phyloP scores from a whole-genome alignment of 2,113 vertebrate species.

The Tichodroma muraria region DNA sequence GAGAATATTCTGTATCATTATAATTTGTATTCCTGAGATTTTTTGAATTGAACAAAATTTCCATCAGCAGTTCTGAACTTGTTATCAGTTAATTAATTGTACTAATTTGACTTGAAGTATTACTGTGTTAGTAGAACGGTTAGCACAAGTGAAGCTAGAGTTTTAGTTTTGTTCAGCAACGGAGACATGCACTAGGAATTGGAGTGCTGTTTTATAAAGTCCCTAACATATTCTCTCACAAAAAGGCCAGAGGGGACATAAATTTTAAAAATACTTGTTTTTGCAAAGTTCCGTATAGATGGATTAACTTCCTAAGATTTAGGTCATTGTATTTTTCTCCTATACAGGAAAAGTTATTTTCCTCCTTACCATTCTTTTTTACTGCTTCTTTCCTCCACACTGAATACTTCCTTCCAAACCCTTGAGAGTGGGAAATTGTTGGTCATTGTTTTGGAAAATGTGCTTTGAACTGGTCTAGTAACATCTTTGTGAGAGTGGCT shows the following conservation, averaged over 20 bases:
- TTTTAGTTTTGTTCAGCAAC: neutral
- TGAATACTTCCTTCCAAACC: neutral
- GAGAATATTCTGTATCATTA: neutral
- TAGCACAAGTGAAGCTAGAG: neutral
- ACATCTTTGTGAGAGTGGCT: neutral
- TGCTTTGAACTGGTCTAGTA: neutral
- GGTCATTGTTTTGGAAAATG: neutral
- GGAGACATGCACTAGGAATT: neutral
- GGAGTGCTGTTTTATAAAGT: neutral
- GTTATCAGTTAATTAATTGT: neutral
- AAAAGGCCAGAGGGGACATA: neutral
- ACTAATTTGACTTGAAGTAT: neutral
- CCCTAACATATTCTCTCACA: neutral
- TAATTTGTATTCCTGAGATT: neutral
- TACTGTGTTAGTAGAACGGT: neutral
- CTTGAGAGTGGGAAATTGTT: rapidly evolving
- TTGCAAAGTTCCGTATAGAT: neutral
- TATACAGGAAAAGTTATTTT: neutral
- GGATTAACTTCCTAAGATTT: neutral
- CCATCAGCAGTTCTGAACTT: neutral
- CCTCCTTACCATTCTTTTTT: neutral
- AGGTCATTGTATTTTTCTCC: neutral
- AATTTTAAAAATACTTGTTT: neutral
- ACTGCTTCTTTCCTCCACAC: neutral
- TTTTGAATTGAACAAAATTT: neutral